Evolutionary conservation across 1,140 invertebrate genomes (phyloP), one percentile per base, ranked within the genome.

Genomic region (Drosophila bifasciata): DNA sequence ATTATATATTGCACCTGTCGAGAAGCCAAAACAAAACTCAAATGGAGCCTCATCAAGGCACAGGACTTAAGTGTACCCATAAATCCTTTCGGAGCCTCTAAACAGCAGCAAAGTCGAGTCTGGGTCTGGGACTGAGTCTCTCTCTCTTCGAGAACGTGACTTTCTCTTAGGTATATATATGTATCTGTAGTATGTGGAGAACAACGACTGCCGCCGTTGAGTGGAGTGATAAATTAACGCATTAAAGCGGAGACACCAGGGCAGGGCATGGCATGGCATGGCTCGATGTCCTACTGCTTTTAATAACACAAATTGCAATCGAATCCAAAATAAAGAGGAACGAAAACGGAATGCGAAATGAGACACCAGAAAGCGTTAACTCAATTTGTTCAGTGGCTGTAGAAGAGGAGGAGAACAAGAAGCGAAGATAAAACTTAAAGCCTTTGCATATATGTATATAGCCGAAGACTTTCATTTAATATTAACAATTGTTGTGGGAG

Each of bases 291-390:
- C 66, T 59, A 25, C 59, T 48, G 68, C 80, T 81, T 85, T 85
- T 85, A 85, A 85, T 85, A 85, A 85, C 80, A 77, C 77, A 85
- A 85, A 85, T 85, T 86, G 81, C 80, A 86, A 81, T 86, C 77
- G 77, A 85, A 88, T 68, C 70, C 79, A 64, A 69, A 63, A 77
- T 45, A 40, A 43, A 73, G 61, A 28, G 50, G 46, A 60, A 86
- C 77, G 81, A 52, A 86, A 66, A 51, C 52, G 51, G 80, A 80
- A 86, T 85, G 68, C 77, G 51, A 80, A 85, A 85, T 86, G 81
- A 78, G 68, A 45, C 16, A 19, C n/a, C 39, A 40, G 25, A 28
- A 46, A 36, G 64, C 56, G 57, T 72, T 76, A 80, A 80, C 81
- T 74, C 63, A 80, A 86, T 81, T 80, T 76, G 48, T 56, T 16